Base-by-base conservation (phyloP, 2,797 vertebrate species). In the Neosalanx taihuensis region DNA sequence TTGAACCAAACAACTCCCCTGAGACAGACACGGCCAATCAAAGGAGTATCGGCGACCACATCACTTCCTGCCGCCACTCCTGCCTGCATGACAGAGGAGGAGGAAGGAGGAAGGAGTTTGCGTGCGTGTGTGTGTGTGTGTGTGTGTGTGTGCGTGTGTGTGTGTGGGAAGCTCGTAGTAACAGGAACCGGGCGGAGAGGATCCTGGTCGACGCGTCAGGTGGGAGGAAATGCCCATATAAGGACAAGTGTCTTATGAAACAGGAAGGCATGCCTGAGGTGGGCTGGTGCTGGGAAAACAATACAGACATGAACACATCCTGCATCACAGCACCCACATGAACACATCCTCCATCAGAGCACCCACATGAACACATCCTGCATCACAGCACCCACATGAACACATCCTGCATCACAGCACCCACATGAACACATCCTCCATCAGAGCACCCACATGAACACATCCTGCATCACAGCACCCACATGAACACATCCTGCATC, bases 181-280 rank as follows among this genome's bases (percentile, higher is more conserved):
- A 77, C 78, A 88, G 86, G 86, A 88, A 85, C 65, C 51, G 68
- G 81, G 86, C 57, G 41, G 13, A 76, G 78, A 71, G 78, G 53
- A 82, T 81, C 61, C 41, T 59, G 31, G 41, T 62, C 66, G 37
- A 41, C 12, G 15, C 33, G 51, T 53, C 17, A 4, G 70, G 31
- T 4, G 30, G 67, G 30, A 74, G 79, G 68, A 75, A 46, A 84
- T 89, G 86, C 76, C 90, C 90, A 91, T 91, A 91, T 92, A 89
- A 89, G 89, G 79, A 75, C 89, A 89, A 59, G 72, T 30, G 33
- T 41, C 73, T 86, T 83, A 75, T 79, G 69, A 84, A 90, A 89
- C 87, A 85, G 87, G 86, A 84, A 76, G 33, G 75, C 76, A 79
- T 79, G 79, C 74, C 79, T 79, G 23, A 58, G 63, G 73, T 79